phyloP scores from a whole-genome alignment of 2,797 vertebrate species.

The Hafferia zeledoni region DNA sequence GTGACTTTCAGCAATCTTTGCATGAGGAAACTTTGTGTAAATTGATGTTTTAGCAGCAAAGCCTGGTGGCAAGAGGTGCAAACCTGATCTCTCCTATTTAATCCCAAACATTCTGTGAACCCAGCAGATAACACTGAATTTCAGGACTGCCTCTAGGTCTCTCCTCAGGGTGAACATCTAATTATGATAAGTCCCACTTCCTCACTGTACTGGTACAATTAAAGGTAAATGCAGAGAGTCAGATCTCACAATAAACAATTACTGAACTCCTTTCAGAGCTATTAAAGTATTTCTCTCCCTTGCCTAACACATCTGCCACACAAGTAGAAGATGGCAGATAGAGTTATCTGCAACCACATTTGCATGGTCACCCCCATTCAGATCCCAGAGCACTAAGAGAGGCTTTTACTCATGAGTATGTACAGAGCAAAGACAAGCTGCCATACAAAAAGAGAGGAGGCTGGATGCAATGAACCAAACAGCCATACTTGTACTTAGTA shows the following conservation, averaged over 20 bases:
- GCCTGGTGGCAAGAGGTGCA: neutral
- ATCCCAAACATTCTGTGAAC: neutral
- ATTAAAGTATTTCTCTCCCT: neutral
- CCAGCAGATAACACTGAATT: neutral
- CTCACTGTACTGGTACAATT: neutral
- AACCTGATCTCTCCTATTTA: neutral
- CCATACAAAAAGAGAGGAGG: neutral
- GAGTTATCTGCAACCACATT: neutral
- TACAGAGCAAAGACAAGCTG: neutral
- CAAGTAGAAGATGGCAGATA: neutral
- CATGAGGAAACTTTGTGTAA: neutral
- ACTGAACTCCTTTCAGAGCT: neutral
- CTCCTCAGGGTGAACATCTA: neutral
- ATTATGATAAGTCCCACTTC: neutral
- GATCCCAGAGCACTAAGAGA: neutral
- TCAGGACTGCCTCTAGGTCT: neutral
- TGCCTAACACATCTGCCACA: neutral
- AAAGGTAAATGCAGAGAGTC: neutral
- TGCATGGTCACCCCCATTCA: neutral
- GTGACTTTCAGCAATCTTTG: neutral
- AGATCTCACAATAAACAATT: neutral
- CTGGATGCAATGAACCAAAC: neutral
- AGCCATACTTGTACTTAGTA: neutral
- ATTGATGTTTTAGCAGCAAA: neutral
- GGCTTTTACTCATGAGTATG: neutral